Conservation (phyloP, 2,113 vertebrate genomes). For the Apodemus sylvaticus region DNA sequence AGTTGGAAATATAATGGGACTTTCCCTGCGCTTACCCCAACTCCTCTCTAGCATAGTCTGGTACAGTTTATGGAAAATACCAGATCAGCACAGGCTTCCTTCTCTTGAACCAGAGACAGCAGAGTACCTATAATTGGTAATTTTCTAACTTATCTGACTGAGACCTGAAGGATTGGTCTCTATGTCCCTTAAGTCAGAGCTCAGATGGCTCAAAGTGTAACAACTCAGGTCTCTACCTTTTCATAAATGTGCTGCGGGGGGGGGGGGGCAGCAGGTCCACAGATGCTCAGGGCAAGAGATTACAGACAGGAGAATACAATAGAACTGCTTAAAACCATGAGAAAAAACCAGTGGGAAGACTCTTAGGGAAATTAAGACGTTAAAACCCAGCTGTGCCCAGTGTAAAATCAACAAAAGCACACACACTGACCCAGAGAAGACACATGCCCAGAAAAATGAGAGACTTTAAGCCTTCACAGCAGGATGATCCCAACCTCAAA, state of each 20-base stretch:
- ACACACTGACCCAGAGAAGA: background rate
- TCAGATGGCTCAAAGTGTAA: background rate
- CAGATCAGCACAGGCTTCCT: background rate
- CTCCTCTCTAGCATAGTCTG: background rate
- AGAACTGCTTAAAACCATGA: background rate
- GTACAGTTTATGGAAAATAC: background rate
- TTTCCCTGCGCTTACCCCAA: background rate
- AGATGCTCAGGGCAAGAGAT: background rate
- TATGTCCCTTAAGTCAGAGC: slow-evolving; percentile 3
- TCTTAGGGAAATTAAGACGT: slow-evolving; percentile 15
- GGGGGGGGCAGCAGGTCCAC: background rate
- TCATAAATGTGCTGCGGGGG: background rate
- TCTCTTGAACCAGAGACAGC: background rate
- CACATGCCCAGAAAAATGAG: background rate
- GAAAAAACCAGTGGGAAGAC: background rate
- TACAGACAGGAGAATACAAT: background rate
- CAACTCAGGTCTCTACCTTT: background rate
- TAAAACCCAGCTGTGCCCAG: background rate
- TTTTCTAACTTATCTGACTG: background rate
- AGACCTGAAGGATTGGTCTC: background rate
- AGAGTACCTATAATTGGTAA: background rate
- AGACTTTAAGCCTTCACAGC: background rate
- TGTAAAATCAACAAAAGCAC: slow-evolving; percentile 5
- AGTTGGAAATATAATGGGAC: background rate
- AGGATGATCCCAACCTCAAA: slow-evolving; percentile 6